Percentiles rank a stretch among this genome's conserved stretches.
phyloP scores from a whole-genome alignment of 2,888 invertebrate genomes.

The Conomelus anceps region DNA sequence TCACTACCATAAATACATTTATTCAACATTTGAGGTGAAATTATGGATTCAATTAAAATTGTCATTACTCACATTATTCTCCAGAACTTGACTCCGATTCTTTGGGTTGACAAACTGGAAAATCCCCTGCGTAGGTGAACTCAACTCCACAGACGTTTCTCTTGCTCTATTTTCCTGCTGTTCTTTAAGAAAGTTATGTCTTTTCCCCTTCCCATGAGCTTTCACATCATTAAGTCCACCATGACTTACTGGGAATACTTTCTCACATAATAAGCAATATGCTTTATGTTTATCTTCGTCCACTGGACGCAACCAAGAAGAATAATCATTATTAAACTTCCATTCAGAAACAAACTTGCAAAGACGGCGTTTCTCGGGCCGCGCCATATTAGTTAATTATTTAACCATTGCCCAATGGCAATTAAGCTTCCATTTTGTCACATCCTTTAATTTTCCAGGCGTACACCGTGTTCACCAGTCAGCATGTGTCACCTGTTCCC shows the following conservation, averaged over 20 bases:
- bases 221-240: constrained; percentile 39
- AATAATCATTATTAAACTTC: constrained; percentile 37
- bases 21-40: neutral
- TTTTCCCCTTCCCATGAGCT: constrained; percentile 41
- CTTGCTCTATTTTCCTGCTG: constrained; percentile 31
- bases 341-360: constrained; percentile 39
- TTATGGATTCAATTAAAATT: neutral
- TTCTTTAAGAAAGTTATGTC: constrained; percentile 38
- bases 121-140: constrained; percentile 25
- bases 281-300: constrained; percentile 39
- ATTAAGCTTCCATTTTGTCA: constrained; percentile 23
- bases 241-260: constrained; percentile 39
- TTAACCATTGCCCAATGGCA: constrained; percentile 25
- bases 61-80: constrained; percentile 15
- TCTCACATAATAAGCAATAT: constrained; percentile 39
- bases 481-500: neutral
- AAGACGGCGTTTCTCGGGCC: constrained; percentile 36
- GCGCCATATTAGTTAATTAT: constrained; percentile 30
- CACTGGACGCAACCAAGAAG: constrained; percentile 38
- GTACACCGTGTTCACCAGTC: neutral
- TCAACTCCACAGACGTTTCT: constrained; percentile 24
- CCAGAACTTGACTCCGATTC: constrained; percentile 18
- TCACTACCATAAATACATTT: neutral
- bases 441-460: constrained; percentile 8
- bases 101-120: constrained; percentile 22